Percentiles rank a stretch among this genome's conserved stretches.
Conservation (phyloP, 2,888 invertebrate genomes). For the Seira sanloemensis region DNA sequence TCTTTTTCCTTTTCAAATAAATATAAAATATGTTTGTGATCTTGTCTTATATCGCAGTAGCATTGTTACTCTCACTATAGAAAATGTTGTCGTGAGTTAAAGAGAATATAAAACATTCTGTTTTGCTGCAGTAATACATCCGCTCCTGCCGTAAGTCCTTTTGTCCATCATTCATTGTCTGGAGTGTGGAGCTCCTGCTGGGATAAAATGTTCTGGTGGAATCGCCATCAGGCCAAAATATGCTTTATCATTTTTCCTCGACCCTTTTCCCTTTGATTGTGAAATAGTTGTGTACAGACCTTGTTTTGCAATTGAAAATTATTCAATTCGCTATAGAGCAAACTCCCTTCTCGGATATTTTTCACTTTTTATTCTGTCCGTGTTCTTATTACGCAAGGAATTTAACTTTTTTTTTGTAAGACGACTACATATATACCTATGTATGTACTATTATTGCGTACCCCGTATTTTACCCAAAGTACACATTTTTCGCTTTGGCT, state of each 20-base stretch:
- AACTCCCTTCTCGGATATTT: not conserved
- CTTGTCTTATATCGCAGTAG: not conserved
- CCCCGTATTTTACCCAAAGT: not conserved
- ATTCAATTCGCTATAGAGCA: not conserved
- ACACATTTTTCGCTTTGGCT: not conserved
- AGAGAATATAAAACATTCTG: too few species aligned
- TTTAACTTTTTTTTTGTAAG: not conserved
- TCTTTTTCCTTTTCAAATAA: conserved; percentile 5
- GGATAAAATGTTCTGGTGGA: conserved; percentile 32
- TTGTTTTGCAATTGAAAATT: conserved; percentile 9
- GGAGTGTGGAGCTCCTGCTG: conserved; percentile 23
- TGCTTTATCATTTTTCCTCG: not conserved
- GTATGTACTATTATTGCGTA: not conserved
- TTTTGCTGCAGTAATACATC: conserved; percentile 21
- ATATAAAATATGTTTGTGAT: not conserved
- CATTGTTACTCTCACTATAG: not conserved
- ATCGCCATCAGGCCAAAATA: not conserved
- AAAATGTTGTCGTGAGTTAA: too few species aligned
- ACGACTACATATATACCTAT: not conserved
- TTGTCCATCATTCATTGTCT: conserved; percentile 49
- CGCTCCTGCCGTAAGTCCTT: conserved; percentile 27
- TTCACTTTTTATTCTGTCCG: not conserved
- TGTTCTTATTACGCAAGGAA: not conserved
- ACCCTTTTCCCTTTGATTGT: conserved; percentile 1
- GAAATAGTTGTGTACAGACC: not conserved